Evolutionary conservation across 2,113 vertebrate species (phyloP), one percentile per base, ranked within the genome.

Genomic region (human): DNA sequence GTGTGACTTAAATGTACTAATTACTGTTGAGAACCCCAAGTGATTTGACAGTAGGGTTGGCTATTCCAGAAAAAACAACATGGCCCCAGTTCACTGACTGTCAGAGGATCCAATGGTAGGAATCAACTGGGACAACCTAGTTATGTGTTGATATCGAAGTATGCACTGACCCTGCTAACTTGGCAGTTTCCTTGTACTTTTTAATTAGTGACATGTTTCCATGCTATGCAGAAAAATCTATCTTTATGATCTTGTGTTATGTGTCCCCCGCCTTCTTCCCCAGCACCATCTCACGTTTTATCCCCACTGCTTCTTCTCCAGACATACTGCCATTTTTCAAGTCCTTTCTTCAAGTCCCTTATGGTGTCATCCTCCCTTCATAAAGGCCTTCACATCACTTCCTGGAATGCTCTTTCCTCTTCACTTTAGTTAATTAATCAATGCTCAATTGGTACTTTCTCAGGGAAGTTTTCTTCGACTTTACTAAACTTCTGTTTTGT

Each of bases 201-300:
- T 14, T n/a, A 52, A 48, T 79, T 93, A 61, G 6, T 92, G 40
- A 57, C 18, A 25, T 35, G 35, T 32, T 52, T 89, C 52, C 22
- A 32, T 20, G 10, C 48, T 59, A 22, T 52, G 23, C 9, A 89
- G 12, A 45, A 92, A 70, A 76, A 45, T 1, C 14, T 23, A 79
- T 16, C 40, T 40, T 43, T 17, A 18, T 9, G 3, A 40, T 55
- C 25, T 66, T 85, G 38, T 70, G 10, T 87, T 48, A 55, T 16
- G 1, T 50, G 27, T 38, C 1, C 2, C 3, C 3, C 32, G 5
- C 0, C 30, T 13, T 70, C 27, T 52, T 30, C 25, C 38, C 22
- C 3, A 38, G 13, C 4, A 7, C 6, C 25, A 16, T 23, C 50
- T 78, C 25, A 61, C 18, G 20, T 32, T 38, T 11, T 48, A 6